Evolutionary conservation across 1,140 invertebrate genomes (phyloP).

Genomic region (Bicyclus anynana): DNA sequence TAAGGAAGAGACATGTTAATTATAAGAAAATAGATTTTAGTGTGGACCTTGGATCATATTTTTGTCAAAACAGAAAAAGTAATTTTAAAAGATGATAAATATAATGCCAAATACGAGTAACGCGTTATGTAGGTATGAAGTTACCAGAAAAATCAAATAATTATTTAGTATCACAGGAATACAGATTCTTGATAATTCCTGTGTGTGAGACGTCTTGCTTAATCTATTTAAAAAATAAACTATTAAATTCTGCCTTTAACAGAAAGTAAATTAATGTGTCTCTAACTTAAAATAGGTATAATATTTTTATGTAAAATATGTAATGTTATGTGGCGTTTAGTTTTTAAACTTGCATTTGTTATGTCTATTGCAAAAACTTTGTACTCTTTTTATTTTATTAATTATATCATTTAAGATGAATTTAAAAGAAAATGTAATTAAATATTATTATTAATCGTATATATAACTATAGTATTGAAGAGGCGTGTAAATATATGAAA

Average conservation of each 20-base stretch:
- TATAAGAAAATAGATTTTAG: not conserved
- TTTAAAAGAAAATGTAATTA: not conserved
- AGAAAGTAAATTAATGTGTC: no score
- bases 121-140: no score
- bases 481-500: slow-evolving; percentile 33
- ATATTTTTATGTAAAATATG: slow-evolving; percentile 13
- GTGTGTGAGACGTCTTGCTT: no score
- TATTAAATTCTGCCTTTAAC: no score
- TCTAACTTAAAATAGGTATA: slow-evolving; percentile 10
- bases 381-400: slow-evolving; percentile 10
- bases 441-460: slow-evolving; percentile 16
- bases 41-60: no score
- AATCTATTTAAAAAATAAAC: no score
- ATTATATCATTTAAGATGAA: not conserved
- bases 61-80: no score
- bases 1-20: slow-evolving; percentile 1
- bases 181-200: no score
- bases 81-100: no score
- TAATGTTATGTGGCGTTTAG: not conserved
- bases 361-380: slow-evolving; percentile 28
- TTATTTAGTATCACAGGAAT: no score
- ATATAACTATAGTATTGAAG: slow-evolving; percentile 15
- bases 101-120: no score
- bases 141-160: no score
- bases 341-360: slow-evolving; percentile 37